These are phyloP conservation scores for Megalops cyprinoides DNA, from an alignment of 2,797 vertebrate species.

Conservation along the genomic window DNA sequence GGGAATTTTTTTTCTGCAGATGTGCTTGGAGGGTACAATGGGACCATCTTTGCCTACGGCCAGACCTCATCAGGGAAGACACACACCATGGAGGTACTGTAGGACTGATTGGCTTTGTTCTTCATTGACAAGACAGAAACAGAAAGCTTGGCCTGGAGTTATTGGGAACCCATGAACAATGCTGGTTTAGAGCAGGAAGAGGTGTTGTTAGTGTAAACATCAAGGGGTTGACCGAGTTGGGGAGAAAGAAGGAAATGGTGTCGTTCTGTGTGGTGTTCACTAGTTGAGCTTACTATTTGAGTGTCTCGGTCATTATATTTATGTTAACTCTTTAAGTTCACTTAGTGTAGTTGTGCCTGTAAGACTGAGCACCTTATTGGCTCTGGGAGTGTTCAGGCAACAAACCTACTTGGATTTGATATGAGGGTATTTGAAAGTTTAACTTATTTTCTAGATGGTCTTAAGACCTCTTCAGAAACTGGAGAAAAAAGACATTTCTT, in stretches of 20 bases:
- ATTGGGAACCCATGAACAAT: not conserved
- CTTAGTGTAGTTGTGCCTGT: not conserved
- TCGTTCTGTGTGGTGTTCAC: too few relatives aligned
- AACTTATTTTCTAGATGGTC: too few relatives aligned
- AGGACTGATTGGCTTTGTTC: slow-evolving; percentile 36
- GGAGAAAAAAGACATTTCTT: not conserved
- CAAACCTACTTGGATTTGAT: too few relatives aligned
- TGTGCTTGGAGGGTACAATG: slow-evolving; percentile 94
- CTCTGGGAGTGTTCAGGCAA: too few relatives aligned
- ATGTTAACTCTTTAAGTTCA: not conserved
- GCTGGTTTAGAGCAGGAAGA: not conserved
- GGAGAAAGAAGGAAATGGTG: too few relatives aligned
- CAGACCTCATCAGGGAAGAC: slow-evolving; percentile 96
- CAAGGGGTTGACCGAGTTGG: too few relatives aligned
- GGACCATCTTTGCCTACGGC: slow-evolving; percentile 95
- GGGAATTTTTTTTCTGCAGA: slow-evolving; percentile 66
- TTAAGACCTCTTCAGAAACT: not conserved
- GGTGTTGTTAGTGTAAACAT: too few relatives aligned
- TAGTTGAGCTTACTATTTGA: too few relatives aligned
- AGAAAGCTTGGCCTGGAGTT: not conserved
- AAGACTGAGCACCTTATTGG: too few relatives aligned
- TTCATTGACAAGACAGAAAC: not conserved
- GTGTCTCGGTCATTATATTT: too few relatives aligned
- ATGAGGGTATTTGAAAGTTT: too few relatives aligned
- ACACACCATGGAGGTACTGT: slow-evolving; percentile 99